Percentiles rank a stretch among this genome's conserved stretches.
These are phyloP conservation scores for Drosophila azteca DNA, from an alignment of 1,140 invertebrate species.

Conservation along the genomic window DNA sequence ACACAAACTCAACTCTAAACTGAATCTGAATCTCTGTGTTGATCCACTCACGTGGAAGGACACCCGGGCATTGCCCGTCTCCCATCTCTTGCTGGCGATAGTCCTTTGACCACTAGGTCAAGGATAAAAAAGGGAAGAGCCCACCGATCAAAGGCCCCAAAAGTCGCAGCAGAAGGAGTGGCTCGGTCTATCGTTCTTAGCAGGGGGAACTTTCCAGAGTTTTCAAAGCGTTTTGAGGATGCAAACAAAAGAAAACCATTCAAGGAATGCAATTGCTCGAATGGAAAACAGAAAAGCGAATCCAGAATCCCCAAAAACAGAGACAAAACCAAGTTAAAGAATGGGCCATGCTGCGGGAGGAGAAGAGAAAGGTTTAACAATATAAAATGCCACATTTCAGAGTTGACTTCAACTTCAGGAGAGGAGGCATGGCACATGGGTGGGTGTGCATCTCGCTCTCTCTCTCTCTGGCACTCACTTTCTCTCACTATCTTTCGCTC, in stretches of 20 bases:
- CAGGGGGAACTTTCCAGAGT: too few species aligned
- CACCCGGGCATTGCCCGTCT: too few species aligned
- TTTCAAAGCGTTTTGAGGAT: not conserved
- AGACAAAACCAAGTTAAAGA: not conserved
- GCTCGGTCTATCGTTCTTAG: too few species aligned
- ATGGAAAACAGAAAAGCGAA: not conserved
- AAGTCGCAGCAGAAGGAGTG: too few species aligned
- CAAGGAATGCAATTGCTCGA: conserved; percentile 31
- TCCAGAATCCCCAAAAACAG: not conserved
- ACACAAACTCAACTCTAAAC: too few species aligned
- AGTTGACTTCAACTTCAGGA: conserved; percentile 23
- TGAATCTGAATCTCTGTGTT: too few species aligned
- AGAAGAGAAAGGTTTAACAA: conserved; percentile 33
- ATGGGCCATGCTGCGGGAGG: too few species aligned
- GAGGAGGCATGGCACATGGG: conserved; percentile 9
- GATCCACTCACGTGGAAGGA: too few species aligned
- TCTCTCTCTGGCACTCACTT: conserved; percentile 16
- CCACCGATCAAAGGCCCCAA: too few species aligned
- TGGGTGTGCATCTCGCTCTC: conserved; percentile 53
- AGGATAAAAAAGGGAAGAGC: too few species aligned
- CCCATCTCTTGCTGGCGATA: too few species aligned
- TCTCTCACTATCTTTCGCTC: not conserved
- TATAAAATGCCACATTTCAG: conserved; percentile 56
- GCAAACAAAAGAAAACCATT: conserved; percentile 34
- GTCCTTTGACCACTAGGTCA: too few species aligned